These are phyloP conservation scores for Pyxicephalus adspersus DNA, from an alignment of 2,113 vertebrate genomes.

Conservation along the genomic window DNA sequence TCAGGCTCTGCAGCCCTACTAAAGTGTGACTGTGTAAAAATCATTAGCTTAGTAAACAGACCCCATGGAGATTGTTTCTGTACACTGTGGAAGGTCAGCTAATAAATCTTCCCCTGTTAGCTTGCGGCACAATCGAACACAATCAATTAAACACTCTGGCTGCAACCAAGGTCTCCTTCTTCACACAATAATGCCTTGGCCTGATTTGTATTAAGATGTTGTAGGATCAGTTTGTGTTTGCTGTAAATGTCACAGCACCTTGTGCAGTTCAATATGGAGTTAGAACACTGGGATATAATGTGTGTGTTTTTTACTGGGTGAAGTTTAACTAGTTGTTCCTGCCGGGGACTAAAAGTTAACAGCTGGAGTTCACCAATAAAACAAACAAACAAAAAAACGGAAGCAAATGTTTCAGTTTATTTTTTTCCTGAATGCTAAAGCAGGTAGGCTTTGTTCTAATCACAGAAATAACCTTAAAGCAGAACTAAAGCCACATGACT, in stretches of 20 bases:
- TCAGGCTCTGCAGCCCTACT: neutral
- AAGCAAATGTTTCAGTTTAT: no score
- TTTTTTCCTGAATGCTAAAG: no score
- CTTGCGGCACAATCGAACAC: conserved; percentile 7
- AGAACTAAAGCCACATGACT: no score
- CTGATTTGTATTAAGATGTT: conserved; percentile 5
- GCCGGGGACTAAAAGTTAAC: no score
- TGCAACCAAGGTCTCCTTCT: conserved; percentile 9
- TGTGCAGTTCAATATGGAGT: neutral
- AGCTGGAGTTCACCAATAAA: no score
- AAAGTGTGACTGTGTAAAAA: conserved; percentile 12
- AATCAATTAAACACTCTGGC: conserved; percentile 12
- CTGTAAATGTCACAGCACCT: conserved; percentile 8
- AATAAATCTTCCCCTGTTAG: conserved; percentile 20
- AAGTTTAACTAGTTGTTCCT: no score
- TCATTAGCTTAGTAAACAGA: conserved; percentile 18
- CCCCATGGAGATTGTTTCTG: conserved; percentile 11
- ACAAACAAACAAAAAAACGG: no score
- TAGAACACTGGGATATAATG: neutral
- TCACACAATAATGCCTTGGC: neutral
- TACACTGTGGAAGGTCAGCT: conserved; percentile 26
- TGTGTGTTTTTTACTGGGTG: no score
- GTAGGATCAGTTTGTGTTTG: conserved; percentile 10
- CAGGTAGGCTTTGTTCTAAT: no score
- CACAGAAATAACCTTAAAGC: no score